phyloP scores from a whole-genome alignment of 2,888 invertebrate species.

The Pyrochroa serraticornis region DNA sequence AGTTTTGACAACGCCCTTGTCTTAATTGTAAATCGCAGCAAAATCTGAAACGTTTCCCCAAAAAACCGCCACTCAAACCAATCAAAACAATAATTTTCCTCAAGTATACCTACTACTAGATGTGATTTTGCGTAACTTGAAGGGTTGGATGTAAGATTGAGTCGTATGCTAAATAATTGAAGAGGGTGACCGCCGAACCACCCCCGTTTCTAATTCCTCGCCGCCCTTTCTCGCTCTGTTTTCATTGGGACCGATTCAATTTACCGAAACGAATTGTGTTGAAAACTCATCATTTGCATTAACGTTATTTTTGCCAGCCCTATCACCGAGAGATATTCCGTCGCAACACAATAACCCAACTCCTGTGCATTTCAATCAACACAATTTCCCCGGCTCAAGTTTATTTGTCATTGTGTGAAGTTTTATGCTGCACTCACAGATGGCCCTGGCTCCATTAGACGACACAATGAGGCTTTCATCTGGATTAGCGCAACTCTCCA shows the following conservation, averaged over 20 bases:
- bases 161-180: conserved; percentile 10
- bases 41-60: too few relatives aligned
- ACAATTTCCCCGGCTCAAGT: conserved; percentile 50
- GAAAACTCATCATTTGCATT: conserved; percentile 30
- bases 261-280: conserved; percentile 32
- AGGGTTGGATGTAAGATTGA: too few relatives aligned
- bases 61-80: too few relatives aligned
- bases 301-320: conserved; percentile 28
- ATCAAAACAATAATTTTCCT: too few relatives aligned
- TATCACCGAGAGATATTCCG: conserved; percentile 26
- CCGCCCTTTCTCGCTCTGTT: conserved; percentile 21
- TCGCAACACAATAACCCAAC: conserved; percentile 19
- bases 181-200: conserved; percentile 12
- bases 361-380: conserved; percentile 54
- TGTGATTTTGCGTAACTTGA: too few relatives aligned
- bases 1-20: conserved; percentile 43
- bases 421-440: conserved; percentile 48
- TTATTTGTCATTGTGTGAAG: conserved; percentile 40
- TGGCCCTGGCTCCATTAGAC: conserved; percentile 47
- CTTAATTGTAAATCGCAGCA: conserved; percentile 17
- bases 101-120: too few relatives aligned
- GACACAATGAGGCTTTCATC: conserved; percentile 50
- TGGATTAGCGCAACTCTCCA: conserved; percentile 48
- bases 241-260: conserved; percentile 32
- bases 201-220: conserved; percentile 24